Conservation (phyloP, 2,113 vertebrate species). For the Apistogramma diplotaenia region DNA sequence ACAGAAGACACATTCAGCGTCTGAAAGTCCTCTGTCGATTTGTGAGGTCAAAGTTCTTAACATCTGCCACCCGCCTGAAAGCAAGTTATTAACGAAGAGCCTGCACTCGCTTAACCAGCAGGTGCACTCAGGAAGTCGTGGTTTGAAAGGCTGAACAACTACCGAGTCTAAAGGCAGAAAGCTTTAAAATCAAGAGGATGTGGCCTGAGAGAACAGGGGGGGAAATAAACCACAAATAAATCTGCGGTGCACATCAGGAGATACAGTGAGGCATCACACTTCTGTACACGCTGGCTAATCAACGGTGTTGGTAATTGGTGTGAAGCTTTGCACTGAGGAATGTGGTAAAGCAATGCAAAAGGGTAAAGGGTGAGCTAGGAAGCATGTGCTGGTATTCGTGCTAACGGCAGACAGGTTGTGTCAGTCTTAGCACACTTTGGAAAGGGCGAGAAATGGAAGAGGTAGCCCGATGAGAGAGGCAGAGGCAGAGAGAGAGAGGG, state of each 20-base stretch:
- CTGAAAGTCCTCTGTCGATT: constrained; percentile 24
- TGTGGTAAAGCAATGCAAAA: constrained; percentile 7
- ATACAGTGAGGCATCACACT: constrained; percentile 2
- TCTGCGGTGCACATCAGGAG: background rate
- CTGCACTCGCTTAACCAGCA: constrained; percentile 3
- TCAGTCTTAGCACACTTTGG: constrained; percentile 30
- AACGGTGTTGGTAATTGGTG: constrained; percentile 43
- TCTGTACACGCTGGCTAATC: constrained; percentile 28
- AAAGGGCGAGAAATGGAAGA: constrained; percentile 3
- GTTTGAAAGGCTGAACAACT: constrained; percentile 28
- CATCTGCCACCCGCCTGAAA: constrained; percentile 21
- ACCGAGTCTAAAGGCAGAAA: background rate
- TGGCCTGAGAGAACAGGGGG: background rate
- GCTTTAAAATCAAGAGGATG: background rate
- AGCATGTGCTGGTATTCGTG: constrained; percentile 13
- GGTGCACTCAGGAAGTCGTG: constrained; percentile 6
- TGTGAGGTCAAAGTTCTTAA: constrained; percentile 21
- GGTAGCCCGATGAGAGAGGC: background rate
- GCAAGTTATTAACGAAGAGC: background rate
- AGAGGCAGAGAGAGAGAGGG: background rate
- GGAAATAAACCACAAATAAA: background rate
- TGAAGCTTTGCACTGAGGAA: constrained; percentile 24
- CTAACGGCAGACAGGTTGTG: constrained; percentile 41
- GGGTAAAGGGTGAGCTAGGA: constrained; percentile 25
- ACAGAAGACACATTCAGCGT: background rate